Percentiles rank a stretch among this genome's conserved stretches.
Evolutionary conservation across 2,113 vertebrate species (phyloP).

Genomic region (Corythaixoides concolor): DNA sequence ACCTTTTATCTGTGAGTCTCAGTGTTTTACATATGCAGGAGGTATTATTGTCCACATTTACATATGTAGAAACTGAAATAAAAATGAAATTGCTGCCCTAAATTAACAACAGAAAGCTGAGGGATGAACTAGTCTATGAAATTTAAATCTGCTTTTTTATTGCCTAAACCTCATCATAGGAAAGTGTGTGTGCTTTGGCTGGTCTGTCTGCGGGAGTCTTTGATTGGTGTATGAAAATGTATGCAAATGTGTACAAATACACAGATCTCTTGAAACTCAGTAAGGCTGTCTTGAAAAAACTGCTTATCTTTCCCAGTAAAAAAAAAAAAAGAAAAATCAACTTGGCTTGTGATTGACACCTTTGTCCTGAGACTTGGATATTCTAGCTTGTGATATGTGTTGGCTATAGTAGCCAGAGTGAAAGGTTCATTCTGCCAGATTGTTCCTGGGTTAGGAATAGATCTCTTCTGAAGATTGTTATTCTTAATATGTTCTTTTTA

Average conservation of each 20-base stretch:
- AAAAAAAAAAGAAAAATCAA: background rate
- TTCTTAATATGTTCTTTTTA: background rate
- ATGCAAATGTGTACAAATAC: background rate
- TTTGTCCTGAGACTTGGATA: background rate
- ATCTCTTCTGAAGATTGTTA: background rate
- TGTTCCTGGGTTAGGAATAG: background rate
- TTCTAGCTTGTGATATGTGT: background rate
- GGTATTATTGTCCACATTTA: background rate
- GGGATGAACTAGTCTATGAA: background rate
- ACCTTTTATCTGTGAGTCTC: background rate
- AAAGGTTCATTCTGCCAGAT: background rate
- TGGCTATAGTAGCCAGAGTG: background rate
- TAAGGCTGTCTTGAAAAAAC: background rate
- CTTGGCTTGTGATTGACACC: background rate
- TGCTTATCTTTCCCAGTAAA: background rate
- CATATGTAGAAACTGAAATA: background rate
- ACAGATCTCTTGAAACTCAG: background rate
- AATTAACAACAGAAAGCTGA: background rate
- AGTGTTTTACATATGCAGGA: background rate
- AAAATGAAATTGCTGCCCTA: background rate
- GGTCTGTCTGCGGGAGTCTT: background rate
- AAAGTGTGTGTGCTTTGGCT: background rate
- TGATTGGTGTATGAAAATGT: background rate
- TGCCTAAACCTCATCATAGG: background rate
- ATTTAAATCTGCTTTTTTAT: background rate